Percentiles rank a stretch among this genome's conserved stretches.
These are phyloP conservation scores for Biston stratarius DNA, from an alignment of 2,888 invertebrate species.

Conservation along the genomic window DNA sequence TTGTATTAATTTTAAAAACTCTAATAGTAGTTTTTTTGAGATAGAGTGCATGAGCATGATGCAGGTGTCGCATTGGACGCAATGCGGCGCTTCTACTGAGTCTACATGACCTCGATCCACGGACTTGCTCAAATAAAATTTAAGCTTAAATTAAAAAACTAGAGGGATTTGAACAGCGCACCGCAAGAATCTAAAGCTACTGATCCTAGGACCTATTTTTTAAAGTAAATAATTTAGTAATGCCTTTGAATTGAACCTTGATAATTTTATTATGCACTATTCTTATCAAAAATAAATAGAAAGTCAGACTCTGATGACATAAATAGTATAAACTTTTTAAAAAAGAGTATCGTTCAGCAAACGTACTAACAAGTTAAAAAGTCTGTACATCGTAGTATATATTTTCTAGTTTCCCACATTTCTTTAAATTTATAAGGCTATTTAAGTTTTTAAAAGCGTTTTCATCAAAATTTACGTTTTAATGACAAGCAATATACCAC, in stretches of 20 bases:
- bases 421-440: no score
- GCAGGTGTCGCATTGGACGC: conserved; percentile 80
- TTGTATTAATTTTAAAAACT: neutral
- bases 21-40: conserved; percentile 42
- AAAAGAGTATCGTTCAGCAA: no score
- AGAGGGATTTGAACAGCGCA: neutral
- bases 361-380: no score
- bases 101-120: conserved; percentile 75
- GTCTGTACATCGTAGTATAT: no score
- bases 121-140: conserved; percentile 48
- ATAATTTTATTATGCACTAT: neutral
- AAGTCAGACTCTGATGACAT: no score
- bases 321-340: no score
- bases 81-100: conserved; percentile 74
- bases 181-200: neutral
- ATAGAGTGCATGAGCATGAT: conserved; percentile 59
- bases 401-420: no score
- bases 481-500: neutral
- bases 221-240: neutral
- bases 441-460: neutral
- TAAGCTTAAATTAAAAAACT: conserved; percentile 39
- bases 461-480: neutral
- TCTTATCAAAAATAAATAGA: no score
- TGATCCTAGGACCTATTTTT: neutral
- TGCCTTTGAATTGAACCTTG: neutral